Evolutionary conservation across 1,140 invertebrate genomes (phyloP), one percentile per base, ranked within the genome.

Genomic region (Cotesia chilonis): DNA sequence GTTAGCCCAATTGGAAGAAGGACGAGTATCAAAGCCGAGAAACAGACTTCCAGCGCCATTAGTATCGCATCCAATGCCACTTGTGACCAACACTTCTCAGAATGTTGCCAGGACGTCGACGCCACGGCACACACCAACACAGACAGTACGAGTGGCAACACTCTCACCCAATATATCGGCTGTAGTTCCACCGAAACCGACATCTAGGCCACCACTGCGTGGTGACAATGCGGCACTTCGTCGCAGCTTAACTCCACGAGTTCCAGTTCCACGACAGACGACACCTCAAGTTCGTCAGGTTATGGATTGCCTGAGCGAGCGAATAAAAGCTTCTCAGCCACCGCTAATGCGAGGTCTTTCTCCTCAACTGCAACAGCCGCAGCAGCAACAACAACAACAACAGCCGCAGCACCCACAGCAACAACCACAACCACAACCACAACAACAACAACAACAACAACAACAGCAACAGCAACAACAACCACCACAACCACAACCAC

Each of bases 251-350:
- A 17, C 10, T 38, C 14, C 41, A 51, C 17, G 6, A 55, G 55
- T 4, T 52, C 14, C 17, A 5, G 17, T 0, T 54, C 14, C 1
- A 10, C 71, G 7, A 80, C 79, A 74, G 2, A 72, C 57, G 47
- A 20, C 66, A 59, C 64, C 68, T 28, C 28, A 28, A 20, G n/a
- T 17, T 51, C 9, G 70, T 2, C 76, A 77, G n/a, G 6, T 81
- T 35, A 80, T 84, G 78, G 79, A 80, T 7, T 76, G 79, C 38
- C 69, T 84, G 5, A 82, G 78, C 64, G 82, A 84, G 35, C 72
- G 81, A 61, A 85, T 84, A 55, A 81, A 79, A 55, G 79, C 80
- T 54, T 78, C 78, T 0, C 77, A 79, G 66, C 28, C 61, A 1
- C 20, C 35, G 7, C 36, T 28, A 4, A 41, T 1, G 12, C 14